Conservation (phyloP, 2,113 vertebrate species). For the Xiphorhynchus elegans region DNA sequence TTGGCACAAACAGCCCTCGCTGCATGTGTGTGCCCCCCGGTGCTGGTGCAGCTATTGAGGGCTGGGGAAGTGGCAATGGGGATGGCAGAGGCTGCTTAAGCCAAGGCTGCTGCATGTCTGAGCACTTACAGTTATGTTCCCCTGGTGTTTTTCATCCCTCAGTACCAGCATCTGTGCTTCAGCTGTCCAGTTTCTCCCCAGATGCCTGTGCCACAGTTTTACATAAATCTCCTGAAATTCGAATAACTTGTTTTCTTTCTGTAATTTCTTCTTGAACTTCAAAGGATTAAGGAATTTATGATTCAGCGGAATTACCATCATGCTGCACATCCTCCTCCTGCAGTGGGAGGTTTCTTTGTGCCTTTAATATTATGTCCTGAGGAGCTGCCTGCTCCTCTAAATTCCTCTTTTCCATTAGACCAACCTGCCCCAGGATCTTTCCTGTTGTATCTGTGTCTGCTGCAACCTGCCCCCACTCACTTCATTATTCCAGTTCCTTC, state of each 20-base stretch:
- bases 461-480: background rate
- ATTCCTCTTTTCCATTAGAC: background rate
- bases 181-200: background rate
- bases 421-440: background rate
- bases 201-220: background rate
- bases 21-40: background rate
- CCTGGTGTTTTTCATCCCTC: rapidly evolving
- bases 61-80: background rate
- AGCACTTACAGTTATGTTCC: background rate
- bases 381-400: background rate
- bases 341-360: background rate
- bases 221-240: background rate
- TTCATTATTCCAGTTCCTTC: background rate
- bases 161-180: rapidly evolving
- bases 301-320: slow-evolving; percentile 26
- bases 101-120: background rate
- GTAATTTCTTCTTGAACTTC: slow-evolving; percentile 7
- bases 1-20: background rate
- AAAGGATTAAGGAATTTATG: slow-evolving; percentile 31
- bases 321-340: background rate
- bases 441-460: background rate
- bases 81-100: background rate
- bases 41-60: background rate
- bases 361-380: background rate
- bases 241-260: background rate